Percentiles rank a stretch among this genome's conserved stretches.
Evolutionary conservation across 2,888 invertebrate genomes (phyloP).

Genomic region (Temnothorax unifasciatus): DNA sequence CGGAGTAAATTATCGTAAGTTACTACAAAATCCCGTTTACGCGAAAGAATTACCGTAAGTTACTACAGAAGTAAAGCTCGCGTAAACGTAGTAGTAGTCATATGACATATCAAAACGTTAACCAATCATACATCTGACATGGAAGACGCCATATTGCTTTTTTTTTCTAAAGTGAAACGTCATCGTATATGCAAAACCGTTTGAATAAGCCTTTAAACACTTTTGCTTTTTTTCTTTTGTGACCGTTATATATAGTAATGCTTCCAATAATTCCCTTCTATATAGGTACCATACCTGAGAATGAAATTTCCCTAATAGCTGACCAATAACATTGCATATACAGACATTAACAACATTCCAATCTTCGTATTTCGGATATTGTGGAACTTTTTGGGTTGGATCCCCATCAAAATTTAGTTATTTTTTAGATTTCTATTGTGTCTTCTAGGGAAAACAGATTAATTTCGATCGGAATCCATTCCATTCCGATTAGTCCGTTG

Average conservation of each 20-base stretch:
- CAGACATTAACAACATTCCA: constrained; percentile 1
- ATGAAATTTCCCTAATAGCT: not conserved
- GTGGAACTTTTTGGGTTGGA: too few relatives aligned
- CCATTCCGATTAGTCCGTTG: not conserved
- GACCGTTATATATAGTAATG: too few relatives aligned
- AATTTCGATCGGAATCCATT: too few relatives aligned
- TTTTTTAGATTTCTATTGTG: too few relatives aligned
- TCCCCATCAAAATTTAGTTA: too few relatives aligned
- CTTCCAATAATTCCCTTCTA: not conserved
- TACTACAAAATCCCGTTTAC: too few relatives aligned
- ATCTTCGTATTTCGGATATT: not conserved
- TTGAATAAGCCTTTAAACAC: not conserved
- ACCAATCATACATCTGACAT: not conserved
- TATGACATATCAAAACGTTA: not conserved
- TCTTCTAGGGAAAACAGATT: too few relatives aligned
- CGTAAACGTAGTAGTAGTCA: too few relatives aligned
- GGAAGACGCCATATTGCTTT: not conserved
- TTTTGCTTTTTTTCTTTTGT: not conserved
- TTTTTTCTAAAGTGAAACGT: not conserved
- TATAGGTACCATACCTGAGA: not conserved
- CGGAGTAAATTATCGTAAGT: too few relatives aligned
- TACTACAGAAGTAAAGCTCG: too few relatives aligned
- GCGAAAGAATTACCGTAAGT: too few relatives aligned
- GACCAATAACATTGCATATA: constrained; percentile 18
- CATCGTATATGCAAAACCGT: not conserved